Conservation (phyloP, 2,888 invertebrate species). For the Trichogramma dendrolimi region DNA sequence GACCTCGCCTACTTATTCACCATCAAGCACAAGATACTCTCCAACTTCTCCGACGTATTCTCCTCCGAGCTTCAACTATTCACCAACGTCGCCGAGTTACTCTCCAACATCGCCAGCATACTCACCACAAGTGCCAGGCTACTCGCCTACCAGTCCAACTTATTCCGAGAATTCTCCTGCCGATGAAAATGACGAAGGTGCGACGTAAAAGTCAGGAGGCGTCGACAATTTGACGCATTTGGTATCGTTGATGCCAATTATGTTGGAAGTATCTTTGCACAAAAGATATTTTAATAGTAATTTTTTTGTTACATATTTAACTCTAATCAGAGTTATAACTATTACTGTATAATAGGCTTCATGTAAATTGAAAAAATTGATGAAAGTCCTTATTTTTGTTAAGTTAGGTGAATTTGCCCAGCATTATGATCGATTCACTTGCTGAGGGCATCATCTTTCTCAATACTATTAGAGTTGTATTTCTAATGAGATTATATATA, state of each 20-base stretch:
- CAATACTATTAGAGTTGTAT: no score
- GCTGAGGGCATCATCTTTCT: no score
- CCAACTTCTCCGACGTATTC: slow-evolving; percentile 57
- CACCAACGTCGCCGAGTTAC: slow-evolving; percentile 74
- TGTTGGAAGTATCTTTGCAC: no score
- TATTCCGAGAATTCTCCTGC: slow-evolving; percentile 66
- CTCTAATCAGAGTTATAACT: slow-evolving; percentile 6
- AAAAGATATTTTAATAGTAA: neutral
- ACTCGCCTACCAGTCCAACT: slow-evolving; percentile 61
- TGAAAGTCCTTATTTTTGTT: no score
- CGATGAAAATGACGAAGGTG: slow-evolving; percentile 57
- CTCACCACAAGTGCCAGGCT: slow-evolving; percentile 64
- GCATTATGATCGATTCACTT: no score
- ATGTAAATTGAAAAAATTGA: no score
- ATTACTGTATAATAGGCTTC: no score
- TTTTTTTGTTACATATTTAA: slow-evolving; percentile 2
- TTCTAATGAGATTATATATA: no score
- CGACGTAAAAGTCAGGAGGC: no score
- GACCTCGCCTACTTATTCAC: slow-evolving; percentile 74
- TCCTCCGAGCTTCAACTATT: slow-evolving; percentile 74
- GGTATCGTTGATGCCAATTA: neutral
- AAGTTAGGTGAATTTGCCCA: no score
- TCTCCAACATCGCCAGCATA: slow-evolving; percentile 75
- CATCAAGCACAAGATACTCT: slow-evolving; percentile 65
- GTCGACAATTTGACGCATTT: no score